Evolutionary conservation across 2,888 invertebrate genomes (phyloP).

Genomic region (Camptogramma bilineatum): DNA sequence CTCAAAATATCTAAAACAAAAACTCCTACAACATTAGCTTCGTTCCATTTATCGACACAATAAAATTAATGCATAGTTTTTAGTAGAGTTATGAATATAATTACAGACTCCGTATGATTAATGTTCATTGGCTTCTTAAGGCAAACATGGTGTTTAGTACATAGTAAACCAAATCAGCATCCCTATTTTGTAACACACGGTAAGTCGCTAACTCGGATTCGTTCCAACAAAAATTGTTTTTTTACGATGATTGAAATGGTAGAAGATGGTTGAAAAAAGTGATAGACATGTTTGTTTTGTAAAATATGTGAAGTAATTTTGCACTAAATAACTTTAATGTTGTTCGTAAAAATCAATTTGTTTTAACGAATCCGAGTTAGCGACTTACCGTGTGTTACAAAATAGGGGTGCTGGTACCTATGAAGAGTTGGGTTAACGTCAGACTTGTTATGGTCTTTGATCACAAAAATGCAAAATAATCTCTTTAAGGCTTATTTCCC

Average conservation of each 20-base stretch:
- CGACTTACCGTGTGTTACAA: too few relatives aligned
- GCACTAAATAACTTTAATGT: too few relatives aligned
- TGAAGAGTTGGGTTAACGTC: not conserved
- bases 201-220: too few relatives aligned
- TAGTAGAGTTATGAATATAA: slow-evolving; percentile 1
- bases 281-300: too few relatives aligned
- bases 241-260: too few relatives aligned
- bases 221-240: too few relatives aligned
- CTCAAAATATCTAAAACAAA: not conserved
- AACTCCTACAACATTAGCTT: not conserved
- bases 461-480: not conserved
- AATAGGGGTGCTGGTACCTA: too few relatives aligned
- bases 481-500: not conserved
- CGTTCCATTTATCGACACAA: not conserved
- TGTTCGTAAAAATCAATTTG: too few relatives aligned
- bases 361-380: too few relatives aligned
- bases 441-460: not conserved
- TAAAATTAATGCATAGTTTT: not conserved
- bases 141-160: slow-evolving; percentile 3
- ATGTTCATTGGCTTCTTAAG: not conserved
- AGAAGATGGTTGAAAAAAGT: too few relatives aligned
- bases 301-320: too few relatives aligned
- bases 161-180: not conserved
- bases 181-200: too few relatives aligned
- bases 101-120: not conserved